A percentile compares a stretch with the other conserved stretches of the same genome.
Conservation (phyloP, 2,797 vertebrate species). For the Sebastes trivittatus region DNA sequence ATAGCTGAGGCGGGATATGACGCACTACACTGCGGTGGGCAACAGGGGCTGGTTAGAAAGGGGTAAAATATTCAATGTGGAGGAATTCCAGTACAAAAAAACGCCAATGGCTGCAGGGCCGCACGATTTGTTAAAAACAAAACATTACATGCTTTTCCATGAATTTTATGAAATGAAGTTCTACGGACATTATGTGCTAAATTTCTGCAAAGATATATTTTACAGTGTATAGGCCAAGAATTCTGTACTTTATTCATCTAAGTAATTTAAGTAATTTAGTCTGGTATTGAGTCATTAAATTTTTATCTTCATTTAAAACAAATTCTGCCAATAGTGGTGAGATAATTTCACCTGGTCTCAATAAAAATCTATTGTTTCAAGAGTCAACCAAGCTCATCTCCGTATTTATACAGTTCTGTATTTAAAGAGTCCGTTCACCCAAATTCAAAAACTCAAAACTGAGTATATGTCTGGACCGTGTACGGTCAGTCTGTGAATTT, state of each 20-base stretch:
- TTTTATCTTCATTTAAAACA: background rate
- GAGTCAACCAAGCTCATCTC: background rate
- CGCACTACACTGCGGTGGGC: slow-evolving; percentile 2
- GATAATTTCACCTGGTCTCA: slow-evolving; percentile 21
- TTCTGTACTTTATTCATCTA: background rate
- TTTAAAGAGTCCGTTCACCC: slow-evolving; percentile 3
- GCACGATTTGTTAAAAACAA: slow-evolving; percentile 5
- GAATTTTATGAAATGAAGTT: background rate
- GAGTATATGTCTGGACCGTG: no score
- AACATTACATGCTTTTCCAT: background rate
- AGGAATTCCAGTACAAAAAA: slow-evolving; percentile 23
- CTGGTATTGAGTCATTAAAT: slow-evolving; percentile 1
- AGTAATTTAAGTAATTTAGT: slow-evolving; percentile 4
- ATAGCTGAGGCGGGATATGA: slow-evolving; percentile 31
- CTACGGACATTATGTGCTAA: background rate
- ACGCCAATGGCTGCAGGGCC: slow-evolving; percentile 38
- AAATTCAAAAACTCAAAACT: background rate
- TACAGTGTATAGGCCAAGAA: background rate
- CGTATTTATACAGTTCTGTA: background rate
- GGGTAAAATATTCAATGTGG: slow-evolving; percentile 8
- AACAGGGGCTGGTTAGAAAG: slow-evolving; percentile 8
- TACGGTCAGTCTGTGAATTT: no score
- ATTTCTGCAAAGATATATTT: background rate
- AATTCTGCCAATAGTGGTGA: slow-evolving; percentile 19
- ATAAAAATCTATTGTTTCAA: background rate